Base-by-base conservation (phyloP, 2,888 invertebrate species). In the Ceriagrion tenellum region DNA sequence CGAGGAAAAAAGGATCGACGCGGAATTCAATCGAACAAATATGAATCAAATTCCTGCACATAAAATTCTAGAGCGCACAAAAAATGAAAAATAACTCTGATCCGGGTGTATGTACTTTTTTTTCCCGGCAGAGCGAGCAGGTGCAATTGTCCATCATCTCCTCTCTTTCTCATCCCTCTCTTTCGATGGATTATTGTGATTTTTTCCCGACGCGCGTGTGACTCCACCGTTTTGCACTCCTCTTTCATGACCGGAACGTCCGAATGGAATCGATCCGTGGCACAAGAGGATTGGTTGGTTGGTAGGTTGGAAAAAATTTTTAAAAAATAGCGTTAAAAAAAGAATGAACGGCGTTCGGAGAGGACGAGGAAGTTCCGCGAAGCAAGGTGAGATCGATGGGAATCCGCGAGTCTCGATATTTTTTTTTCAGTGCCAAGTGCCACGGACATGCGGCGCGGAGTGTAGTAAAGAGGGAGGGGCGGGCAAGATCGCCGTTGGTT, bases 191-290 rank as follows among this genome's bases (percentile, higher is more conserved):
- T 35, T 23, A 81, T 35, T 30, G n/a, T 81, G 3, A 0, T 35
- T 81, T 18, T 35, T 16, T 23, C n/a, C 35, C 13, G 0, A 30
- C 26, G n/a, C n/a, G 10, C 35, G 35, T 35, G 35, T 35, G 30
- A 81, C n/a, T 30, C 30, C 81, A 13, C 13, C 81, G 81, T 35
- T 81, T 26, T 6, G 81, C n/a, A 4, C 35, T 35, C 35, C 81
- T 35, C 35, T n/a, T 69, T 23, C n/a, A 69, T 26, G 35, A 81
- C 81, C 30, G 81, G 81, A 81, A 35, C 81, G 35, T 81, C 35
- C 81, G 81, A 81, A 35, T 81, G 26, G 35, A 81, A 81, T 81
- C 81, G 81, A 81, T 81, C 13, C 81, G 81, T 13, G 81, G 59
- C 12, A 59, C 59, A 35, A 81, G 81, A 35, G 8, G 12, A 35